These are phyloP conservation scores for Palythoa caribaeorum DNA, from an alignment of 92 coral and sea anemone genomes.

Conservation along the genomic window DNA sequence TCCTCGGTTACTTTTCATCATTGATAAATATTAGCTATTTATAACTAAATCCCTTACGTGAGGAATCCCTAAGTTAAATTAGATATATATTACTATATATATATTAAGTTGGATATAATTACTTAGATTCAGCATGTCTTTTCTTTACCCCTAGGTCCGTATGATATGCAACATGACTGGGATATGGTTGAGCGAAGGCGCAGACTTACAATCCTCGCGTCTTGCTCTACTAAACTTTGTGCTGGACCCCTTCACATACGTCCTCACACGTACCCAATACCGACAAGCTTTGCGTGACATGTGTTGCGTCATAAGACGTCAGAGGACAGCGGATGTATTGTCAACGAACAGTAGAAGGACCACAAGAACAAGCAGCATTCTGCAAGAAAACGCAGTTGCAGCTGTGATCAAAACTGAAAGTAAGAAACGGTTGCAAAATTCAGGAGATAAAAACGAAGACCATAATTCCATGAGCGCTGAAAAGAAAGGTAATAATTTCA, in stretches of 20 bases:
- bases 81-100: too few species aligned
- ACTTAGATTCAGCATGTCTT: background rate
- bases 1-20: too few species aligned
- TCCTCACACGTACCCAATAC: slow-evolving; percentile 30
- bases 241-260: slow-evolving; percentile 20
- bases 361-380: slow-evolving; percentile 6
- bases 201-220: background rate
- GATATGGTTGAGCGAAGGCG: background rate
- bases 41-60: too few species aligned
- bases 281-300: slow-evolving; percentile 28
- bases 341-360: background rate
- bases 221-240: slow-evolving; percentile 10
- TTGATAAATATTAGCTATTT: too few species aligned
- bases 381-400: background rate
- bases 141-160: background rate
- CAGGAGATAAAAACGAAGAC: too few species aligned
- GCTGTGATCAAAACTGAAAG: background rate
- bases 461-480: background rate
- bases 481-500: background rate
- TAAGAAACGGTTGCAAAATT: background rate
- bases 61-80: too few species aligned
- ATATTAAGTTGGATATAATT: too few species aligned
- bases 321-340: background rate
- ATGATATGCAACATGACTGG: background rate
- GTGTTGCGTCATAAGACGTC: background rate